A percentile compares a stretch with the other conserved stretches of the same genome.
phyloP scores from a whole-genome alignment of 2,888 invertebrate genomes.

The Falcaria lacertinaria region DNA sequence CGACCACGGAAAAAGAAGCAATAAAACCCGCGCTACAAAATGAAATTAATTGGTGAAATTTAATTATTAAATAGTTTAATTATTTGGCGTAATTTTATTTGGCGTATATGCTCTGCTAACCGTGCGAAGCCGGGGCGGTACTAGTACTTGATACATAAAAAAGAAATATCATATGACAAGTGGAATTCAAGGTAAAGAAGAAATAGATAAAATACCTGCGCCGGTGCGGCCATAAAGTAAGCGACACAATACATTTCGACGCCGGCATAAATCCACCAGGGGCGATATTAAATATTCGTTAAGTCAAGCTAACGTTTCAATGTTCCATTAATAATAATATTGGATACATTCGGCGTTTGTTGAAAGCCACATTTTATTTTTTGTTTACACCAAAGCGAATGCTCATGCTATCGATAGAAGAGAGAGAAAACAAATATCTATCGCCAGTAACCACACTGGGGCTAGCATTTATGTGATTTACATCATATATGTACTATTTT shows the following conservation, averaged over 20 bases:
- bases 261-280: slow-evolving; percentile 48
- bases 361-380: slow-evolving; percentile 17
- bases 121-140: no score
- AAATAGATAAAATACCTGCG: slow-evolving; percentile 6
- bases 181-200: slow-evolving; percentile 13
- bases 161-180: background rate
- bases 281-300: slow-evolving; percentile 73
- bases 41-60: no score
- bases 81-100: no score
- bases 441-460: no score
- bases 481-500: no score
- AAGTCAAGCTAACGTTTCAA: slow-evolving; percentile 50
- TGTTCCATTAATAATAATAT: slow-evolving; percentile 67
- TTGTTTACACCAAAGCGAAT: slow-evolving; percentile 14
- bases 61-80: no score
- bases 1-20: no score
- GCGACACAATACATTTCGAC: slow-evolving; percentile 45
- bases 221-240: slow-evolving; percentile 26
- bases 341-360: slow-evolving; percentile 49
- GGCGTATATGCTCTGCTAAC: no score
- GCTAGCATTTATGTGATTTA: no score
- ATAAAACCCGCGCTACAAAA: no score
- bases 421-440: no score
- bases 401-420: background rate
- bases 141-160: no score